Conservation (phyloP, 2,797 vertebrate genomes). For the Botia kubotai region DNA sequence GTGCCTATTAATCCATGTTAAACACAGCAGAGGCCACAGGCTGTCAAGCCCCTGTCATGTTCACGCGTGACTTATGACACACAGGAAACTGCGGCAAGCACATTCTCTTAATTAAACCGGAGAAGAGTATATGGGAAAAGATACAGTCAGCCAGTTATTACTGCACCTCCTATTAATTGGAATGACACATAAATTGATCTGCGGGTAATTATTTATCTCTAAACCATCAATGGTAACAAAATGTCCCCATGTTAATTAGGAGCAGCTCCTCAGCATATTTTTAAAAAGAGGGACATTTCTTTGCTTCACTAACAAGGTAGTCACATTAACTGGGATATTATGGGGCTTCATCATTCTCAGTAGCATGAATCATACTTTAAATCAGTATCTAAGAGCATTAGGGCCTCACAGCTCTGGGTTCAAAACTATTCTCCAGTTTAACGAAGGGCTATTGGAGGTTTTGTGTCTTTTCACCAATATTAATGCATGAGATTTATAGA, state of each 20-base stretch:
- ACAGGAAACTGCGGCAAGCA: slow-evolving; percentile 39
- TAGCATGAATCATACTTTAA: slow-evolving; percentile 5
- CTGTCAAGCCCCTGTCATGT: slow-evolving; percentile 50
- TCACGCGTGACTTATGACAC: slow-evolving; percentile 56
- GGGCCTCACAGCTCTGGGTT: neutral
- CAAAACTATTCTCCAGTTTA: slow-evolving; percentile 6
- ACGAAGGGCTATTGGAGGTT: neutral
- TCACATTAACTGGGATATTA: slow-evolving; percentile 32
- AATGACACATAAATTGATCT: slow-evolving; percentile 56
- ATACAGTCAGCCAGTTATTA: slow-evolving; percentile 47
- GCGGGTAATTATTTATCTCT: slow-evolving; percentile 47
- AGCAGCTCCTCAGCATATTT: slow-evolving; percentile 30
- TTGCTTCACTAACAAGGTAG: slow-evolving; percentile 40
- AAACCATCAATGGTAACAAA: slow-evolving; percentile 48
- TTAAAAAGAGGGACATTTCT: slow-evolving; percentile 16
- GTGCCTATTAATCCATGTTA: slow-evolving; percentile 60
- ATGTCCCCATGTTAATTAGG: slow-evolving; percentile 57
- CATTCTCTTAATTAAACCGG: slow-evolving; percentile 60
- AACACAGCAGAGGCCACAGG: slow-evolving; percentile 44
- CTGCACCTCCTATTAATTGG: slow-evolving; percentile 54
- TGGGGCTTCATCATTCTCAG: neutral
- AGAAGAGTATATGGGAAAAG: slow-evolving; percentile 37
- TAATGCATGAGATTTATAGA: slow-evolving; percentile 44
- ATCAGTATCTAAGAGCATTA: slow-evolving; percentile 15
- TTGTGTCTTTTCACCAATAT: slow-evolving; percentile 43